These are phyloP conservation scores for Cyprichromis sp. DNA, from an alignment of 2,113 vertebrate genomes.

Conservation along the genomic window DNA sequence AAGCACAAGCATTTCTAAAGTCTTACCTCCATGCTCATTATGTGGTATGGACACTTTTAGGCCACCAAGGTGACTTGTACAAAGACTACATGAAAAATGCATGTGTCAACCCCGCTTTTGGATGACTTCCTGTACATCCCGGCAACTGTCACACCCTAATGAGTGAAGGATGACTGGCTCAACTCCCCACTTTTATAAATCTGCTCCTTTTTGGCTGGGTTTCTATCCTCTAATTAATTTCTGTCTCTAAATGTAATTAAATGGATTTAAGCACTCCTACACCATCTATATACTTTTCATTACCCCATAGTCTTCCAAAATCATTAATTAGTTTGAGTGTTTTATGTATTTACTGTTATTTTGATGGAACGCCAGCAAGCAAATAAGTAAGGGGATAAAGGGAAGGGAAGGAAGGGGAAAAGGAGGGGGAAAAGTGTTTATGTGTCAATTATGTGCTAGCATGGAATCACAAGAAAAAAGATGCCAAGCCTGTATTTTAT, in stretches of 20 bases:
- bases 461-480: constrained; percentile 14
- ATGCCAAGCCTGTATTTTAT: constrained; percentile 54
- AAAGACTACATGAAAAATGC: not conserved
- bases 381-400: constrained; percentile 21
- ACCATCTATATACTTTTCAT: constrained; percentile 60
- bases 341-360: constrained; percentile 64
- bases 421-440: not conserved
- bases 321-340: constrained; percentile 64
- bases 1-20: not conserved
- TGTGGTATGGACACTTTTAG: not conserved
- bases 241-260: constrained; percentile 60
- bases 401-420: not conserved
- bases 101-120: not conserved
- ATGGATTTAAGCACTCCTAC: constrained; percentile 62
- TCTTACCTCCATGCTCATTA: not conserved
- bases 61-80: not conserved
- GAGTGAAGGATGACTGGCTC: constrained; percentile 40
- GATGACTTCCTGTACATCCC: constrained; percentile 4
- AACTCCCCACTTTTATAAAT: constrained; percentile 33
- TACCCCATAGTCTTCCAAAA: constrained; percentile 38
- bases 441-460: constrained; percentile 54
- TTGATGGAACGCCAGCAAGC: constrained; percentile 52
- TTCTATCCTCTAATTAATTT: constrained; percentile 58
- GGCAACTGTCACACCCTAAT: constrained; percentile 19
- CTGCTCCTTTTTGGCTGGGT: constrained; percentile 27